Base-by-base conservation (phyloP, 2,797 vertebrate species). In the Muraenolepis orangiensis region DNA sequence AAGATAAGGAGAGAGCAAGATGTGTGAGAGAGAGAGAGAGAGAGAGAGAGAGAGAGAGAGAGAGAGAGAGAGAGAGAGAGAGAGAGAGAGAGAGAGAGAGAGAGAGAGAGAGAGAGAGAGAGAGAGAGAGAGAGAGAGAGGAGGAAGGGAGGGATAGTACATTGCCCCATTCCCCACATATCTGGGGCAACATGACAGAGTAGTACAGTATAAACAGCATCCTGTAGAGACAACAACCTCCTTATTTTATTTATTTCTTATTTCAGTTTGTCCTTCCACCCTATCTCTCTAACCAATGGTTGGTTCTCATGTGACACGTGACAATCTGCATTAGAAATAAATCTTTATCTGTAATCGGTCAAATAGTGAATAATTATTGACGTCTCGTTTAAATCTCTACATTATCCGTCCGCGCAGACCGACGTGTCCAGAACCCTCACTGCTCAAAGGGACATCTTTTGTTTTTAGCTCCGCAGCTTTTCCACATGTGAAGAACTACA, bases 171-270 rank as follows among this genome's bases (percentile, higher is more conserved):
- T 57, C 64, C 78, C 80, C 76, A 78, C 71, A 82, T 74, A 91
- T 89, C 82, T 91, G 84, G 87, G 90, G 73, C 89, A 90, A 77
- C 78, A 86, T 90, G 89, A 91, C 77, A 30, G 80, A 90, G 84
- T 74, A 82, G 73, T 70, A 68, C 78, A 20, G 64, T 80, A 34
- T 69, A 31, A 34, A 80, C 84, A 31, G 69, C 75, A 78, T 80
- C 81, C 77, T 84, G 71, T 66, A 76, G 85, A 85, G 80, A 85
- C 78, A 74, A 73, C 30, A 7, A 76, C 61, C 57, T 23, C 51
- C n/a, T 23, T 57, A 20, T 57, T 8, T 23, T 6, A 57, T 57
- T n/a, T 57, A n/a, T 23, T 57, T n/a, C n/a, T 57, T 57, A 1
- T 7, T n/a, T 57, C 51, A 7, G 6, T 57, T 23, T n/a, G 20